A percentile compares a stretch with the other conserved stretches of the same genome.
Evolutionary conservation across 2,113 vertebrate genomes (phyloP).

Genomic region (Gopherus evgoodei): DNA sequence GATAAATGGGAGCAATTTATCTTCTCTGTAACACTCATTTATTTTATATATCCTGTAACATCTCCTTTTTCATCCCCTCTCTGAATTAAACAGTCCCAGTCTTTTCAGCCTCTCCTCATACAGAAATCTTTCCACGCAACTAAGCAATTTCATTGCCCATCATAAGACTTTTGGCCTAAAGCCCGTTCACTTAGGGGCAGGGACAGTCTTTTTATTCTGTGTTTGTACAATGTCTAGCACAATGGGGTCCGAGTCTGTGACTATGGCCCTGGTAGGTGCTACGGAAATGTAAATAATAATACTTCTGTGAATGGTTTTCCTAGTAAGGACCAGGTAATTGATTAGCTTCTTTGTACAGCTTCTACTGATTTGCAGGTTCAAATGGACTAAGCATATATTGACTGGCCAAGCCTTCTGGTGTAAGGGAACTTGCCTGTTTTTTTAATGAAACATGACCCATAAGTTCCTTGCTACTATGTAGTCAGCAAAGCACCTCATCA

Average conservation of each 20-base stretch:
- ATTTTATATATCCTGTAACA: too few relatives aligned
- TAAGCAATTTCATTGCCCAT: neutral
- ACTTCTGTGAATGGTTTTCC: neutral
- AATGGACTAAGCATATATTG: neutral
- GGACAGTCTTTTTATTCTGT: neutral
- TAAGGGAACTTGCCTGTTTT: neutral
- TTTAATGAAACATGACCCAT: neutral
- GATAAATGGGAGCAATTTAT: neutral
- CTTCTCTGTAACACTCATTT: too few relatives aligned
- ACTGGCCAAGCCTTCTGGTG: neutral
- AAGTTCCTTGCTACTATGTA: neutral
- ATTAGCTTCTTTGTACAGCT: neutral
- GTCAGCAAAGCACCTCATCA: neutral
- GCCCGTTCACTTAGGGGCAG: neutral
- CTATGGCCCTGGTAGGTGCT: too few relatives aligned
- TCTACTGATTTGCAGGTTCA: neutral
- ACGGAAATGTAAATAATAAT: neutral
- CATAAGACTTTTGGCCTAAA: neutral
- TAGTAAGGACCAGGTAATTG: neutral
- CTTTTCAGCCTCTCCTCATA: neutral
- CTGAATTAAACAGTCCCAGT: neutral
- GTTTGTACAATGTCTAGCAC: neutral
- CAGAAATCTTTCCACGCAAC: neutral
- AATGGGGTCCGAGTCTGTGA: too few relatives aligned
- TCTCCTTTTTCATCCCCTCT: too few relatives aligned